These are phyloP conservation scores for Schizaphis graminum DNA, from an alignment of 2,888 invertebrate species.

Conservation along the genomic window DNA sequence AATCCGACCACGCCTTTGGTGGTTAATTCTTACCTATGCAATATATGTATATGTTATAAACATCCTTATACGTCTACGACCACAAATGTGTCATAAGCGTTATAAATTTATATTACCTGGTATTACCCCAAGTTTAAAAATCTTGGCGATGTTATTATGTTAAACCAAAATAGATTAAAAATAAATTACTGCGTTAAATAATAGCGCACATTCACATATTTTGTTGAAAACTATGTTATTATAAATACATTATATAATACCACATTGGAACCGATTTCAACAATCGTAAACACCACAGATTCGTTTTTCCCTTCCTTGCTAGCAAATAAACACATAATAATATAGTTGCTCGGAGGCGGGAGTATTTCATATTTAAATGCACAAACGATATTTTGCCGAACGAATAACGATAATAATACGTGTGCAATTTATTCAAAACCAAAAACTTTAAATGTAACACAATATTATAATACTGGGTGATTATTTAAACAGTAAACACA, in stretches of 20 bases:
- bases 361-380: neutral
- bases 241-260: neutral
- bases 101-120: conserved; percentile 42
- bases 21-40: neutral
- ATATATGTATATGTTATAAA: neutral
- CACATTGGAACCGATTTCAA: neutral
- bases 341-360: neutral
- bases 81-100: conserved; percentile 33
- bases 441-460: neutral
- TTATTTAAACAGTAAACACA: neutral
- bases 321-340: neutral
- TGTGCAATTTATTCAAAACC: neutral
- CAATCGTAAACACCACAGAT: neutral
- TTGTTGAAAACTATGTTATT: neutral
- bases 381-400: neutral
- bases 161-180: conserved; percentile 10
- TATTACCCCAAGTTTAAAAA: conserved; percentile 2
- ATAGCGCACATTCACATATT: neutral
- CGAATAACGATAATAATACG: neutral
- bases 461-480: neutral
- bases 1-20: conserved; percentile 9
- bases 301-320: neutral
- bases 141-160: conserved; percentile 7
- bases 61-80: neutral
- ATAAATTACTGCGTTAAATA: neutral